Percentiles rank a stretch among this genome's conserved stretches.
phyloP scores from a whole-genome alignment of 2,888 invertebrate genomes.

The Rhingia campestris region DNA sequence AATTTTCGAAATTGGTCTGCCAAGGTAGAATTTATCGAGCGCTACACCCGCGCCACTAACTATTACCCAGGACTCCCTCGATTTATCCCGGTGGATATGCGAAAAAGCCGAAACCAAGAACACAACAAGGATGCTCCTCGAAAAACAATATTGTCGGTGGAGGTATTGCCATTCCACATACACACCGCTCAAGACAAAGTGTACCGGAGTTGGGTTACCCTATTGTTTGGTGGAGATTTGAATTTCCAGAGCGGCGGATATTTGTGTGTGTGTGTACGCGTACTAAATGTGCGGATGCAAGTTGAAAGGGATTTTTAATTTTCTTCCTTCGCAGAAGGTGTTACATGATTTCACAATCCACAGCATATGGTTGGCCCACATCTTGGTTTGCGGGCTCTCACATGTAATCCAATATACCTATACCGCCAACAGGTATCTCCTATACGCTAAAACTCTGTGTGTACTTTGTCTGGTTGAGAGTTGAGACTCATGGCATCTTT shows the following conservation, averaged over 20 bases:
- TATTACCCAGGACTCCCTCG: slow-evolving; percentile 24
- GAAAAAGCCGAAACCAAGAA: slow-evolving; percentile 60
- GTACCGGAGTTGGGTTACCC: slow-evolving; percentile 27
- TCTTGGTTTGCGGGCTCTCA: slow-evolving; percentile 39
- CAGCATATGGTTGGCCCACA: slow-evolving; percentile 62
- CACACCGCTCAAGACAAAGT: slow-evolving; percentile 13
- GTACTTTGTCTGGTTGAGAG: slow-evolving; percentile 20
- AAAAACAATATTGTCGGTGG: slow-evolving; percentile 35
- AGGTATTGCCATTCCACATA: slow-evolving; percentile 11
- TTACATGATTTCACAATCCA: slow-evolving; percentile 66
- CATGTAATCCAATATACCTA: slow-evolving; percentile 63
- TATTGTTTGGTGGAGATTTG: slow-evolving; percentile 32
- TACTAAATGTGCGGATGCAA: slow-evolving; percentile 1
- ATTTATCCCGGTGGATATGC: slow-evolving; percentile 40
- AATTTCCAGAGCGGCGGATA: slow-evolving; percentile 28
- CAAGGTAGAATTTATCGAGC: slow-evolving; percentile 69
- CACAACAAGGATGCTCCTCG: slow-evolving; percentile 53
- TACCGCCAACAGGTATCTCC: slow-evolving; percentile 47
- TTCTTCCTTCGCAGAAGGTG: slow-evolving; percentile 60
- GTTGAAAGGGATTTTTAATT: slow-evolving; percentile 56
- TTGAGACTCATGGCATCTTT: slow-evolving; percentile 37
- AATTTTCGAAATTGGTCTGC: slow-evolving; percentile 70
- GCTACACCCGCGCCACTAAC: slow-evolving; percentile 50
- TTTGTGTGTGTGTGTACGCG: slow-evolving; percentile 20
- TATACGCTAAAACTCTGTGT: neutral